Evolutionary conservation across 2,888 invertebrate species (phyloP), one percentile per base, ranked within the genome.

Genomic region (Sinotaia quadrata): DNA sequence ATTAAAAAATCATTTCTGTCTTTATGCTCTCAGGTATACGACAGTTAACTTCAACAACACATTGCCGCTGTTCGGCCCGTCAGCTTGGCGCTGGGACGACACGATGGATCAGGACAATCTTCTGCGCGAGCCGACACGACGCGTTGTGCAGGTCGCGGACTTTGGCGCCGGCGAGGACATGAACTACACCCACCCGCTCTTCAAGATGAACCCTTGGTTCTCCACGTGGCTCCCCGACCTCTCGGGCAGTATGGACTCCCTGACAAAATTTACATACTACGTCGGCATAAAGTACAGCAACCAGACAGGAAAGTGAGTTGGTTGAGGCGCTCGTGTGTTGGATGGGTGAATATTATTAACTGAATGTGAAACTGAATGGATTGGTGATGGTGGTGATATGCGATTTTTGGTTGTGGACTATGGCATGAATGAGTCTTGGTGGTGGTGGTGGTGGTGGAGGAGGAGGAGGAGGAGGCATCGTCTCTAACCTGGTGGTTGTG

Each of bases 31-130:
- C 0, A 96, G 96, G 7, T 69, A 96, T 86, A 91, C 94, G 87
- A 75, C 75, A 2, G 58, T 72, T 4, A 71, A 75, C 2, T 97
- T 97, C 90, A 98, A 98, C 86, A 96, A 95, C 87, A 98, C 98
- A 0, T 92, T 98, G 89, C 94, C 95, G 0, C 90, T 95, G 75
- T 98, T 98, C 88, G 98, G 96, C 0, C 97, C 98, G 0, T 91
- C 96, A 84, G 95, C 97, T 0, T 96, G 90, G 89, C 89, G 86
- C 73, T 79, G 78, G 73, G 85, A 87, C 60, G 84, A 88, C 71
- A 83, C 75, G 66, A 74, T 73, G 85, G 97, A 98, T 88, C 96
- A 97, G 0, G 95, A 96, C 65, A 98, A 97, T 89, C 88, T 94
- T 75, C 95, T 97, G 86, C 92, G 97, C 85, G 95, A 96, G 79